phyloP scores from a whole-genome alignment of 2,113 vertebrate species.

The Mastomys natalensis region DNA sequence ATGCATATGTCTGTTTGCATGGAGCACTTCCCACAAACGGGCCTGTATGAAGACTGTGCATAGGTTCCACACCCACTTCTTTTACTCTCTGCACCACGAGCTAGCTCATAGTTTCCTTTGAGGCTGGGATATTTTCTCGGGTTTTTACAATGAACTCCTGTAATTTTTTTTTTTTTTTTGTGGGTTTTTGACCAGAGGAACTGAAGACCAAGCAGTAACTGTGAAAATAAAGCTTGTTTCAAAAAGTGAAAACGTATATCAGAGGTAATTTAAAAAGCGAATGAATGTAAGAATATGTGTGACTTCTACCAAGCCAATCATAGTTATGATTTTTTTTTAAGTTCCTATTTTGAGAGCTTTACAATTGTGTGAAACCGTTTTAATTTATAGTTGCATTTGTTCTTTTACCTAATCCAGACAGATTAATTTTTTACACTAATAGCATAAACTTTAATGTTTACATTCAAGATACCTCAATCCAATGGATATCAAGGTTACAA shows the following conservation, averaged over 20 bases:
- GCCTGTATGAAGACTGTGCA: neutral
- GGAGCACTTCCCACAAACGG: neutral
- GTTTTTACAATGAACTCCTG: slow-evolving; percentile 33
- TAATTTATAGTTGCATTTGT: neutral
- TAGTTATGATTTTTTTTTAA: neutral
- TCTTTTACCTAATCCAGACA: slow-evolving; percentile 36
- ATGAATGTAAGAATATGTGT: neutral
- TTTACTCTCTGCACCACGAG: neutral
- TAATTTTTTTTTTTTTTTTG: neutral
- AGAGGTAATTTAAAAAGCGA: slow-evolving; percentile 32
- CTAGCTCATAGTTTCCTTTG: slow-evolving; percentile 17
- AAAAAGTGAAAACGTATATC: slow-evolving; percentile 43
- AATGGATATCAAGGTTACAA: slow-evolving; percentile 1
- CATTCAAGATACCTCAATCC: slow-evolving; percentile 10
- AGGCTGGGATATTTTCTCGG: neutral
- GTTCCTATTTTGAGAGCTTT: neutral
- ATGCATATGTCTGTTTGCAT: rapidly evolving
- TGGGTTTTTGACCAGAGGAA: slow-evolving; percentile 53
- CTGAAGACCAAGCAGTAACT: slow-evolving; percentile 25
- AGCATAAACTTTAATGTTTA: slow-evolving; percentile 33
- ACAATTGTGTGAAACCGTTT: slow-evolving; percentile 22
- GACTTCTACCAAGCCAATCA: slow-evolving; percentile 24
- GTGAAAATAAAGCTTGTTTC: slow-evolving; percentile 39
- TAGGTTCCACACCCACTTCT: neutral
- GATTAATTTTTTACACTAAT: slow-evolving; percentile 56